A percentile compares a stretch with the other conserved stretches of the same genome.
Conservation (phyloP, 2,113 vertebrate species). For the Natator depressus region DNA sequence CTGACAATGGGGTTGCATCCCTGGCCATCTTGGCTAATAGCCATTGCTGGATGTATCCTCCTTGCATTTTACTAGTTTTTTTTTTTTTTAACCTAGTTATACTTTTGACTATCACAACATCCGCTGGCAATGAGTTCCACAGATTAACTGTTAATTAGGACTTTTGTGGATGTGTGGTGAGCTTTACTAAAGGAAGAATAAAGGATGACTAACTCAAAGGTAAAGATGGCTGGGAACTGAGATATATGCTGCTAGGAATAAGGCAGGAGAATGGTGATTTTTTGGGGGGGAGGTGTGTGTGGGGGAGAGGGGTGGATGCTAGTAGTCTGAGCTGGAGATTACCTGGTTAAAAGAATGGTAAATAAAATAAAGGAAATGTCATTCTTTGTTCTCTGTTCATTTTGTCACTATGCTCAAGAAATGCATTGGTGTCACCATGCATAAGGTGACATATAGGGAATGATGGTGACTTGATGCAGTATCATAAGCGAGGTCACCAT, state of each 20-base stretch:
- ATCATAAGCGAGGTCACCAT: fast-evolving
- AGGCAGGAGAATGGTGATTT: neutral
- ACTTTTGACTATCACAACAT: neutral
- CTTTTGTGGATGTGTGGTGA: neutral
- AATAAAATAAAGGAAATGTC: neutral
- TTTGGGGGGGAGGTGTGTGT: neutral
- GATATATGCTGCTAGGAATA: neutral
- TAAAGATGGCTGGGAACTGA: neutral
- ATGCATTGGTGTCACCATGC: fast-evolving
- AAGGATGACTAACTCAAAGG: neutral
- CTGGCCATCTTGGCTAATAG: neutral
- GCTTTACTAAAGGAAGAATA: fast-evolving
- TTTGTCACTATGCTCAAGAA: neutral
- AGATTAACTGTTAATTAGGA: neutral
- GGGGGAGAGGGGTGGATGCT: neutral
- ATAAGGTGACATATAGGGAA: no score
- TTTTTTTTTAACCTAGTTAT: no score
- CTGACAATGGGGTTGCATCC: neutral
- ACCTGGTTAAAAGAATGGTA: neutral
- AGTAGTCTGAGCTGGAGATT: neutral
- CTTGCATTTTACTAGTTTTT: neutral
- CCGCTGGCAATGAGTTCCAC: neutral
- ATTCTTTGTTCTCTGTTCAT: neutral
- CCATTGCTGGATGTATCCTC: neutral
- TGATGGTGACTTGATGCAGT: neutral